A percentile compares a stretch with the other conserved stretches of the same genome.
Evolutionary conservation across 2,797 vertebrate species (phyloP).

Genomic region (Brotogeris chrysoptera): DNA sequence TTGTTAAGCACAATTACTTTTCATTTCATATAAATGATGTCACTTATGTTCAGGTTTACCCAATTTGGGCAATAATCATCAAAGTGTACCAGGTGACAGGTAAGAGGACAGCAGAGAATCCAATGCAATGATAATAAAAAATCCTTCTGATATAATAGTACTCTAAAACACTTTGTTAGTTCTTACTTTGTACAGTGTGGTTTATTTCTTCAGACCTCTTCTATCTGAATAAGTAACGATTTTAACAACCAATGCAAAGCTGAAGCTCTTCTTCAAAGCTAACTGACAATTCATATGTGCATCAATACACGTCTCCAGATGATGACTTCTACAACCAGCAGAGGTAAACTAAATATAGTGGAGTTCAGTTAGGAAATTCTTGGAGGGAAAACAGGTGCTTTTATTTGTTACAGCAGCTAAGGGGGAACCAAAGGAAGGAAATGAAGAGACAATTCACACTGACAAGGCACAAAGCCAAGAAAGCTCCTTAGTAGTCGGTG

Average conservation of each 20-base stretch:
- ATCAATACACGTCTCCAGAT: background rate
- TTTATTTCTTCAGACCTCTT: background rate
- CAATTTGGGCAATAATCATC: background rate
- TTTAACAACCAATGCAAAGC: background rate
- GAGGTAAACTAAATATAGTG: background rate
- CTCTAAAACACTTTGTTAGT: background rate
- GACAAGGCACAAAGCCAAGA: background rate
- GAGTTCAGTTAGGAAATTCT: background rate
- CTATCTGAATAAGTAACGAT: background rate
- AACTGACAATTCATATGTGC: background rate
- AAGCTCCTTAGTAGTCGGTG: background rate
- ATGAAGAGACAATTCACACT: background rate
- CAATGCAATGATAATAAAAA: background rate
- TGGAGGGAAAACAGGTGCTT: background rate
- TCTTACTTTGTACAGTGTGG: background rate
- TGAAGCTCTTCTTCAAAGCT: background rate
- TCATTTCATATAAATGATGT: background rate
- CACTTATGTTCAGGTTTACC: background rate
- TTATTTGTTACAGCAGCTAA: background rate
- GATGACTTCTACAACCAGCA: background rate
- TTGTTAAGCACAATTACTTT: background rate
- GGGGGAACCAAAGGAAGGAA: background rate
- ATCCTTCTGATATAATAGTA: background rate
- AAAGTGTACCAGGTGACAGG: accelerated
- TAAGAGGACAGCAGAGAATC: background rate